Percentiles rank a stretch among this genome's conserved stretches.
These are phyloP conservation scores for Clarias laeviceps DNA, from an alignment of 2,797 vertebrate species.

Conservation along the genomic window DNA sequence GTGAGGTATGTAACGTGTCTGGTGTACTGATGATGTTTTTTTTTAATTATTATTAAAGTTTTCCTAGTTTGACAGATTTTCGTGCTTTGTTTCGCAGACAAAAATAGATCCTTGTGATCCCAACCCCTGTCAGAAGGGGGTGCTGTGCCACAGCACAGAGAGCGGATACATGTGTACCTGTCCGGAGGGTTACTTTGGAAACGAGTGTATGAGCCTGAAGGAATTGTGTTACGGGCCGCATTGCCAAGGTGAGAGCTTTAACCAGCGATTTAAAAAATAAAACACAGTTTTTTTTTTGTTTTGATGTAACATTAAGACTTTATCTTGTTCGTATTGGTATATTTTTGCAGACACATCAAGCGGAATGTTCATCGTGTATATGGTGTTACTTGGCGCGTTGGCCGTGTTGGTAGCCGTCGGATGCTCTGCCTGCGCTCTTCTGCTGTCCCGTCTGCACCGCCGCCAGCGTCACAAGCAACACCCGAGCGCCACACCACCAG, in stretches of 20 bases:
- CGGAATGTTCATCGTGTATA: constrained; percentile 66
- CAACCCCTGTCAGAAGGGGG: constrained; percentile 78
- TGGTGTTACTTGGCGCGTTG: constrained; percentile 71
- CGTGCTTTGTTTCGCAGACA: constrained; percentile 59
- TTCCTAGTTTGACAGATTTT: not conserved
- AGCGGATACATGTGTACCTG: constrained; percentile 74
- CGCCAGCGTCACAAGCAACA: constrained; percentile 70
- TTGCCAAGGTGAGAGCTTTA: constrained; percentile 70
- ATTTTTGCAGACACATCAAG: constrained; percentile 66
- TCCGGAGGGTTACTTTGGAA: constrained; percentile 74
- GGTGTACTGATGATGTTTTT: not conserved
- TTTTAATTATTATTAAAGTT: not conserved
- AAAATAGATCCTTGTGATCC: constrained; percentile 72
- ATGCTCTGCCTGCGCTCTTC: constrained; percentile 65
- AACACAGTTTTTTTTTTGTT: not conserved
- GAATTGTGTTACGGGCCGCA: constrained; percentile 71
- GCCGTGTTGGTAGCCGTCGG: constrained; percentile 67
- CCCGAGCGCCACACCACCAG: constrained; percentile 39
- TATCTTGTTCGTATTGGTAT: not conserved
- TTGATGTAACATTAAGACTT: not conserved
- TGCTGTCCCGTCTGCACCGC: constrained; percentile 71
- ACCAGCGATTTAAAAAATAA: not conserved
- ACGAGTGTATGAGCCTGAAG: constrained; percentile 70
- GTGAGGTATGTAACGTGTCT: constrained; percentile 69
- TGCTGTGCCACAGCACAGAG: constrained; percentile 68